These are phyloP conservation scores for Nemopilema nomurai DNA, from an alignment of 30 jellyfish, hydroid and myxozoan species.

Conservation along the genomic window DNA sequence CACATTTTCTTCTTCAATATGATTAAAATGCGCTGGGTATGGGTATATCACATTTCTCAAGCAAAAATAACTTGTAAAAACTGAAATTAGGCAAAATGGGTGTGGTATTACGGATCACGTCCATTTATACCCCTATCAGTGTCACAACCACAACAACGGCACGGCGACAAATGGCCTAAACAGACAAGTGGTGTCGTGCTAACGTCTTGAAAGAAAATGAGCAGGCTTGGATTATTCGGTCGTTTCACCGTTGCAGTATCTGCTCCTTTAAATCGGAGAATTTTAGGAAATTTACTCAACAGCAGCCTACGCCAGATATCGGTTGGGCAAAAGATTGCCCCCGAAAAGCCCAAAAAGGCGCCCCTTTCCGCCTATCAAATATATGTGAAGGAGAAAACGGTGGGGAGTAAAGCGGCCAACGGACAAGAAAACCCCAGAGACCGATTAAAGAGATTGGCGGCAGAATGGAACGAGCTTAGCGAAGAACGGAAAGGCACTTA, in stretches of 20 bases:
- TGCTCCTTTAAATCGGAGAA: neutral
- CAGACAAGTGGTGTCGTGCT: too few relatives aligned
- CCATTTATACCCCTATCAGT: too few relatives aligned
- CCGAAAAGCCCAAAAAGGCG: conserved; percentile 57
- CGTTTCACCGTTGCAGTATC: neutral
- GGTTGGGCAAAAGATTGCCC: conserved; percentile 23
- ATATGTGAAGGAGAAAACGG: conserved; percentile 35
- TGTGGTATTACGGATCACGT: too few relatives aligned
- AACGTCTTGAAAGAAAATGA: neutral
- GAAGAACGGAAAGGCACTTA: conserved; percentile 34
- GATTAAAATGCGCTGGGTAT: too few relatives aligned
- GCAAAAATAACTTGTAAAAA: too few relatives aligned
- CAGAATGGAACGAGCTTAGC: conserved; percentile 45
- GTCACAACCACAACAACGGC: too few relatives aligned
- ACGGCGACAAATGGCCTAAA: conserved; percentile 6
- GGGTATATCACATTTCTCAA: too few relatives aligned
- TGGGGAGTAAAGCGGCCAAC: neutral
- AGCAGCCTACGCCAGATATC: neutral
- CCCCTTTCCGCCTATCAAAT: conserved; percentile 55
- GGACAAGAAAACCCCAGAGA: conserved; percentile 17
- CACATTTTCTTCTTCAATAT: too few relatives aligned
- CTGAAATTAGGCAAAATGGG: too few relatives aligned
- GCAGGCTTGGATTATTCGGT: neutral
- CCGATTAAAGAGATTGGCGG: conserved; percentile 31
- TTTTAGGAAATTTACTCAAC: neutral